Conservation (phyloP, 2,797 vertebrate species). For the Acrossocheilus wenchowensis region DNA sequence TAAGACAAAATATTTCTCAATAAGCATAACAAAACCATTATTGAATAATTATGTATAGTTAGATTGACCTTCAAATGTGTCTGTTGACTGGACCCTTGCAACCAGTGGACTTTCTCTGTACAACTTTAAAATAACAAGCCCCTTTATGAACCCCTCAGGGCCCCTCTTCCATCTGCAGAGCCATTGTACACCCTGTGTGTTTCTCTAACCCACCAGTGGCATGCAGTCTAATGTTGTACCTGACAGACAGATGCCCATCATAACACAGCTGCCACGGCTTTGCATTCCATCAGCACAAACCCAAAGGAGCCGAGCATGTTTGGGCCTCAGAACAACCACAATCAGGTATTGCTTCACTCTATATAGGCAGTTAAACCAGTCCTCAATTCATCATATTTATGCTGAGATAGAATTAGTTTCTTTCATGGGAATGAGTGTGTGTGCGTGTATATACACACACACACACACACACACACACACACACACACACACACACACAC, state of each 20-base stretch:
- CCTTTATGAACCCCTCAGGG: slow-evolving; percentile 5
- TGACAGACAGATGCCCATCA: slow-evolving; percentile 41
- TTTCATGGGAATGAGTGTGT: neutral
- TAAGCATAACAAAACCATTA: neutral
- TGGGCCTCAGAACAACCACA: slow-evolving; percentile 46
- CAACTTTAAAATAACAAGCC: neutral
- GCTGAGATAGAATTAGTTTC: slow-evolving; percentile 32
- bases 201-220: neutral
- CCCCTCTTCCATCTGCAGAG: neutral
- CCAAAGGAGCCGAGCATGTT: slow-evolving; percentile 51
- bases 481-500: no score
- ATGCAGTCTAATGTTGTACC: slow-evolving; percentile 39
- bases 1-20: neutral
- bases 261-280: slow-evolving; percentile 61
- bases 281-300: slow-evolving; percentile 40
- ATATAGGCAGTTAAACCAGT: slow-evolving; percentile 69
- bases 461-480: neutral
- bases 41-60: neutral
- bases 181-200: neutral
- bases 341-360: slow-evolving; percentile 65
- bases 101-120: neutral
- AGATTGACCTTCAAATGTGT: neutral
- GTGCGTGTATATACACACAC: neutral
- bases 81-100: neutral
- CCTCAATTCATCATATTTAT: slow-evolving; percentile 42